Evolutionary conservation across 2,113 vertebrate genomes (phyloP).

Genomic region (Microcebus lehilahytsara): DNA sequence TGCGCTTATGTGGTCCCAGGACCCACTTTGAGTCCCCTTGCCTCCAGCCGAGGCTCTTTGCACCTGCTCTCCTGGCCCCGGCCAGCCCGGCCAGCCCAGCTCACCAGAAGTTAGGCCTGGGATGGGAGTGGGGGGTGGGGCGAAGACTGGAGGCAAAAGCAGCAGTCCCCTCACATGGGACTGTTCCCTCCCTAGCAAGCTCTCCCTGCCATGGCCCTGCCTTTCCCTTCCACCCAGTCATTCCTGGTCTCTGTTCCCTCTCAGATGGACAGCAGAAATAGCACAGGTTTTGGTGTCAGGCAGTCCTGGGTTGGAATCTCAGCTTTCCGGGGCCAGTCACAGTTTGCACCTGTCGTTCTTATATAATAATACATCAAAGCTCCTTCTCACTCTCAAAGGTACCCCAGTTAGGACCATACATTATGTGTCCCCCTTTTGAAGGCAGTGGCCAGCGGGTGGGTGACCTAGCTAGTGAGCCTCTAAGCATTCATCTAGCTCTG

Average conservation of each 20-base stretch:
- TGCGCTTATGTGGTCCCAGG: accelerated
- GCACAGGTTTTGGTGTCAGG: not conserved
- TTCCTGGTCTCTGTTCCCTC: not conserved
- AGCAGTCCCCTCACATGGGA: no score
- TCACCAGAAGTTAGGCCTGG: not conserved
- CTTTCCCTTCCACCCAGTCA: not conserved
- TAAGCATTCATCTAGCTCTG: not conserved
- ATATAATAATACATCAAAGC: not conserved
- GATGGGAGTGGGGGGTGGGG: accelerated
- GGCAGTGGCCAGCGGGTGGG: accelerated
- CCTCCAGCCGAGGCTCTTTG: not conserved
- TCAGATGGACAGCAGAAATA: not conserved
- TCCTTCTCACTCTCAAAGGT: not conserved
- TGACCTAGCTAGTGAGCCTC: not conserved
- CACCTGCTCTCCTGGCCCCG: not conserved
- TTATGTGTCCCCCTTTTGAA: not conserved
- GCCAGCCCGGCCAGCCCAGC: no score
- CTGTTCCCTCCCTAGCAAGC: not conserved
- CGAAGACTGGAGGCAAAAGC: not conserved
- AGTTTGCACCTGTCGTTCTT: not conserved
- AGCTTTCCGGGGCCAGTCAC: not conserved
- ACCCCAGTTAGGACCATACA: not conserved
- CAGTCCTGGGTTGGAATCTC: not conserved
- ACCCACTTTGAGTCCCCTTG: not conserved
- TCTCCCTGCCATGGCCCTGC: not conserved